Conservation (phyloP, 2,113 vertebrate genomes). For the Chaetodon trifascialis region DNA sequence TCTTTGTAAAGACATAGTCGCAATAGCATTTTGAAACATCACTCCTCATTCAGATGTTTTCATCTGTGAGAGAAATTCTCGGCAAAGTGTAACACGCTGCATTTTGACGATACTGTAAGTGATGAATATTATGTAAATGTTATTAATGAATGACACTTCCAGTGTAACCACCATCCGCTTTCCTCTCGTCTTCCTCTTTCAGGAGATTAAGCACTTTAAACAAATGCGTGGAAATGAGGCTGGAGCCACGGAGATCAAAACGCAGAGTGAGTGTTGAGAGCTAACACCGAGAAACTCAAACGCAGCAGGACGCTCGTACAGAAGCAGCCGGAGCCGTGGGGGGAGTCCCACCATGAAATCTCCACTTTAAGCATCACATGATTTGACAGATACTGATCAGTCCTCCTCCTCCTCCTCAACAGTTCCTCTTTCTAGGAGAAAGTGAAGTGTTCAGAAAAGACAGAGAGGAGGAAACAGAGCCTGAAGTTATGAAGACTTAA, state of each 20-base stretch:
- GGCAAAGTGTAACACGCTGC: not conserved
- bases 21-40: not conserved
- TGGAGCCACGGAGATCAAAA: conserved; percentile 85
- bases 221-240: conserved; percentile 88
- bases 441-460: not conserved
- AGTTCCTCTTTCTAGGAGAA: not conserved
- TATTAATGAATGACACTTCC: not conserved
- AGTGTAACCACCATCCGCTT: conserved; percentile 5
- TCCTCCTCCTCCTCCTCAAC: conserved; percentile 8
- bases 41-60: not conserved
- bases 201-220: conserved; percentile 91
- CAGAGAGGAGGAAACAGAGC: not conserved
- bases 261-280: conserved; percentile 81
- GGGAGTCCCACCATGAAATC: conserved; percentile 9
- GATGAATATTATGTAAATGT: not conserved
- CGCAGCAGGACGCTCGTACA: not conserved
- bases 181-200: conserved; percentile 9
- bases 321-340: not conserved
- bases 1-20: not conserved
- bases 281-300: conserved; percentile 23
- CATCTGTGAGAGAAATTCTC: not conserved
- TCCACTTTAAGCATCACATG: not conserved
- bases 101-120: too few species aligned
- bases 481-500: not conserved
- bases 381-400: conserved; percentile 20